Evolutionary conservation across 92 coral and sea anemone genomes (phyloP).

Genomic region (Palythoa grandiflora): DNA sequence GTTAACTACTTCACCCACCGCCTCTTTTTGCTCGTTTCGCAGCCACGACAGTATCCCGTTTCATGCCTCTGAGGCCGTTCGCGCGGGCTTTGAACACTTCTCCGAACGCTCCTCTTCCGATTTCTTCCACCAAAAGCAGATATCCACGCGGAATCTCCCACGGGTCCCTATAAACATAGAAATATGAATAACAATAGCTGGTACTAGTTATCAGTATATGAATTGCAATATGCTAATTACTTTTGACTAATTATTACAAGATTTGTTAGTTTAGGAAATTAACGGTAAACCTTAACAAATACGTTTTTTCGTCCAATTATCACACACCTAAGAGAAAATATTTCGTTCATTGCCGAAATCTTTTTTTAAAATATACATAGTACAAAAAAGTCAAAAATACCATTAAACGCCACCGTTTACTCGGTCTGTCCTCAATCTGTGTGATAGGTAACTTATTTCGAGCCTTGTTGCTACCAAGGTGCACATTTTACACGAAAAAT

Average conservation of each 20-base stretch:
- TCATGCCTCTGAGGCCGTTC: too few species aligned
- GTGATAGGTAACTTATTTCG: background rate
- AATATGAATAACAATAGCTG: too few species aligned
- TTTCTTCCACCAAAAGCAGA: too few species aligned
- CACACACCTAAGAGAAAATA: background rate
- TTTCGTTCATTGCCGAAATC: background rate
- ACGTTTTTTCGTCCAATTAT: background rate
- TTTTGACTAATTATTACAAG: background rate
- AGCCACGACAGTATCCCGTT: too few species aligned
- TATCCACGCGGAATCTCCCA: too few species aligned
- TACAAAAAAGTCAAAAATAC: background rate
- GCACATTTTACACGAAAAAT: background rate
- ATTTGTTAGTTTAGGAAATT: background rate
- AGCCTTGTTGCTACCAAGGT: slow-evolving; percentile 8
- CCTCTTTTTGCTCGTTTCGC: too few species aligned
- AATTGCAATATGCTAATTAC: background rate
- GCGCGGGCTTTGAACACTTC: too few species aligned
- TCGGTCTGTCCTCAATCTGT: background rate
- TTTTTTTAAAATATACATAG: background rate
- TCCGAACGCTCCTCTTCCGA: too few species aligned
- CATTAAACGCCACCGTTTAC: background rate
- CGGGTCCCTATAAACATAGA: too few species aligned
- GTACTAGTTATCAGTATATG: background rate
- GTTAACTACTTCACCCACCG: too few species aligned
- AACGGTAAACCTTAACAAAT: background rate